These are phyloP conservation scores for Prosapia bicincta DNA, from an alignment of 2,888 invertebrate genomes.

Conservation along the genomic window DNA sequence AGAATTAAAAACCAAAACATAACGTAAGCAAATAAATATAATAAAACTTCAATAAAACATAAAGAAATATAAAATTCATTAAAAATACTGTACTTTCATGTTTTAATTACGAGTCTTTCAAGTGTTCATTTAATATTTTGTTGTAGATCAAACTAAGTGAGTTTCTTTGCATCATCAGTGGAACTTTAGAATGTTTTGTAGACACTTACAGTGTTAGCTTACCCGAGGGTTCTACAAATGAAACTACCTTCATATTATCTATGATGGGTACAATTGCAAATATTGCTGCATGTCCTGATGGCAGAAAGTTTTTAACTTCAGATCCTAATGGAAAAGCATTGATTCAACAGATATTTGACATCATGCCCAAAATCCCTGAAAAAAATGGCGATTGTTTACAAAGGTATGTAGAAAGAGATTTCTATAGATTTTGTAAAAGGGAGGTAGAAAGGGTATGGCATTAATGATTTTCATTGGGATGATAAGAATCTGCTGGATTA, in stretches of 20 bases:
- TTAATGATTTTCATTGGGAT: no score
- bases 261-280: constrained; percentile 46
- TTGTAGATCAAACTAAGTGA: constrained; percentile 44
- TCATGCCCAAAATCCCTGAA: constrained; percentile 42
- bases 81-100: no score
- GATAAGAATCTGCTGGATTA: no score
- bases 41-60: no score
- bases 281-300: constrained; percentile 45
- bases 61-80: no score
- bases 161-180: constrained; percentile 45
- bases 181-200: constrained; percentile 45
- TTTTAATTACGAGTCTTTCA: no score
- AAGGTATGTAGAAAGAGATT: constrained; percentile 42
- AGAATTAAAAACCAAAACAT: no score
- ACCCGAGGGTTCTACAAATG: constrained; percentile 44
- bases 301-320: constrained; percentile 45
- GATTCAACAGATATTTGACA: constrained; percentile 43
- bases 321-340: constrained; percentile 44
- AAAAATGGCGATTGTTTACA: constrained; percentile 44
- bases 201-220: constrained; percentile 43
- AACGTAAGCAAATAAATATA: no score
- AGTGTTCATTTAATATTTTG: no score
- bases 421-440: no score
- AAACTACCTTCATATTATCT: constrained; percentile 46
- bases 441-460: no score